A percentile compares a stretch with the other conserved stretches of the same genome.
Conservation (phyloP, 2,797 vertebrate species). For the Myoxocephalus aenaeus region DNA sequence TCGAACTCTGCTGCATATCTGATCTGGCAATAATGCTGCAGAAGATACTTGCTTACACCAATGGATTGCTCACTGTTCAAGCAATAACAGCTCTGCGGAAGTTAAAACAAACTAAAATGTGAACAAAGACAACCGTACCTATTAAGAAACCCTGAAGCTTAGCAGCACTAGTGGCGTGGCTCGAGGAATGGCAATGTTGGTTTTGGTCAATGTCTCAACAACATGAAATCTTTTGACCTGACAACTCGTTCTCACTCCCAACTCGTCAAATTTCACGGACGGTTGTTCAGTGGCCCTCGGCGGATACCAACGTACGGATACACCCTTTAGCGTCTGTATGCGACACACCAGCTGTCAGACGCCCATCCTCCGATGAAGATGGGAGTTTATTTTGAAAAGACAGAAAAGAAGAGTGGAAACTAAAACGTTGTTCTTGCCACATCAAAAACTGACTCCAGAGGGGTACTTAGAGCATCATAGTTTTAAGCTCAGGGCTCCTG, state of each 20-base stretch:
- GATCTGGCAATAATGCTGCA: conserved; percentile 4
- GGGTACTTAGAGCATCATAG: background rate
- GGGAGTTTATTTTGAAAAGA: too few species aligned
- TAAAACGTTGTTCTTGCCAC: too few species aligned
- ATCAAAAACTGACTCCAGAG: too few species aligned
- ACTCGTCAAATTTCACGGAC: background rate
- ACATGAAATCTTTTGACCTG: background rate
- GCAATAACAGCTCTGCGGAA: background rate
- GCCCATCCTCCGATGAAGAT: too few species aligned
- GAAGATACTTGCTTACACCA: conserved; percentile 6
- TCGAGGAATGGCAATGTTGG: background rate
- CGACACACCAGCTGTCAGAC: too few species aligned
- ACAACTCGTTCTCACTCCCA: too few species aligned
- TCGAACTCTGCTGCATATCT: conserved; percentile 9
- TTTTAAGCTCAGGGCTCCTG: background rate
- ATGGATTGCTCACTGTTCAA: background rate
- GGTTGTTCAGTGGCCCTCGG: too few species aligned
- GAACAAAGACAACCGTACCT: background rate
- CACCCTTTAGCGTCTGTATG: background rate
- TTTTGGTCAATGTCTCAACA: background rate
- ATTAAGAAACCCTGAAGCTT: background rate
- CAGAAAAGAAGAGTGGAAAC: too few species aligned
- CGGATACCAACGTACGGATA: too few species aligned
- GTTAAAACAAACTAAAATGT: background rate
- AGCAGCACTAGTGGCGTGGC: background rate